Percentiles rank a stretch among this genome's conserved stretches.
Evolutionary conservation across 1,140 invertebrate species (phyloP).

Genomic region (Leguminivora glycinivorella): DNA sequence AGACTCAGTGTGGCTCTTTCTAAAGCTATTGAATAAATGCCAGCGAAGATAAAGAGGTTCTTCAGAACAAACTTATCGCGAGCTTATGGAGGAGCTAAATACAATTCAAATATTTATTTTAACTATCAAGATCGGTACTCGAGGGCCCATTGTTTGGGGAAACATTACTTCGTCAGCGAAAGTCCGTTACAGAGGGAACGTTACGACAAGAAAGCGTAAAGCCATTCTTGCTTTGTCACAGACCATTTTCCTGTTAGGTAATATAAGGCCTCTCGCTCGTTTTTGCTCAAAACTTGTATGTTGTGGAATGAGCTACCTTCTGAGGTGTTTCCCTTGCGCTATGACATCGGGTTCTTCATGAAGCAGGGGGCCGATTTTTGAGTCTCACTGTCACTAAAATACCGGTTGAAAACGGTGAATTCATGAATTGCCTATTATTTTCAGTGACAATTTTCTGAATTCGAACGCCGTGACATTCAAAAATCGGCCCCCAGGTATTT

Average conservation of each 20-base stretch:
- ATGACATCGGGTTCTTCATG: too few species aligned
- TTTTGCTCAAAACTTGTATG: too few species aligned
- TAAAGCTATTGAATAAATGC: conserved; percentile 19
- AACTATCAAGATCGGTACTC: conserved; percentile 19
- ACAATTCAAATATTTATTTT: conserved; percentile 28
- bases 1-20: neutral
- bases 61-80: conserved; percentile 20
- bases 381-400: too few species aligned
- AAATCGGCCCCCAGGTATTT: too few species aligned
- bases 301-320: too few species aligned
- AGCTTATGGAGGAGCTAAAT: conserved; percentile 13
- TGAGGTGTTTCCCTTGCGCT: too few species aligned
- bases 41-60: conserved; percentile 6
- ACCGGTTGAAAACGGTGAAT: too few species aligned
- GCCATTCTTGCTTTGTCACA: conserved; percentile 9
- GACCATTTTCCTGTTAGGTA: neutral
- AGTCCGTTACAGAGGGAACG: conserved; percentile 16
- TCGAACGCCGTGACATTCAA: too few species aligned
- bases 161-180: conserved; percentile 18
- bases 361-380: too few species aligned
- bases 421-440: too few species aligned
- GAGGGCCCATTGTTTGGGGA: conserved; percentile 23
- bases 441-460: too few species aligned
- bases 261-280: too few species aligned
- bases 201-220: conserved; percentile 26